These are phyloP conservation scores for Diadema setosum DNA, from an alignment of 35 echinoderm and acorn worm species.

Conservation along the genomic window DNA sequence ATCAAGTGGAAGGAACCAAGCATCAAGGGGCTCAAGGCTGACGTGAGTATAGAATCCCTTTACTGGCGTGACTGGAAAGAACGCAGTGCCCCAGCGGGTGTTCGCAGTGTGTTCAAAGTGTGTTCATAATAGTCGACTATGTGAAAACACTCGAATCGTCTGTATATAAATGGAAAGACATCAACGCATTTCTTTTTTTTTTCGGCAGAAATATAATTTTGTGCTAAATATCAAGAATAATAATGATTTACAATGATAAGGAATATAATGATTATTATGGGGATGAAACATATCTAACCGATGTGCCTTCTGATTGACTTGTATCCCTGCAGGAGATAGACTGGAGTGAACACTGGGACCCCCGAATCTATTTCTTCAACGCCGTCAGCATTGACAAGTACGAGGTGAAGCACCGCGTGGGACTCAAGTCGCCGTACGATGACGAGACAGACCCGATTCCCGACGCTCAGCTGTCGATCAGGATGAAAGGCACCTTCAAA, in stretches of 20 bases:
- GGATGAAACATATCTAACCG: too few species aligned
- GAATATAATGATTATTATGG: too few species aligned
- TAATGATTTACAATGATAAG: too few species aligned
- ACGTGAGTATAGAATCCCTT: conserved; percentile 72
- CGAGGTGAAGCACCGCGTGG: conserved; percentile 42
- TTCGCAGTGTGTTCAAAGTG: too few species aligned
- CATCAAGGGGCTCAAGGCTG: conserved; percentile 50
- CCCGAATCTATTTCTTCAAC: conserved; percentile 58
- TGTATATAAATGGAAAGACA: too few species aligned
- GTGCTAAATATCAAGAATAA: too few species aligned
- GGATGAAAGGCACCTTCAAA: conserved; percentile 63
- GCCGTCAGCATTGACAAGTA: conserved; percentile 48
- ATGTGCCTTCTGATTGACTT: not conserved
- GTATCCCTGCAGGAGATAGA: conserved; percentile 18
- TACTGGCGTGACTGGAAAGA: too few species aligned
- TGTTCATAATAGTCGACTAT: too few species aligned
- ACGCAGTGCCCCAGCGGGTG: too few species aligned
- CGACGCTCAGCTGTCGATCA: conserved; percentile 33
- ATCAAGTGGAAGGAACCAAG: conserved; percentile 75
- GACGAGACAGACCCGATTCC: conserved; percentile 48
- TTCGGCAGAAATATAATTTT: too few species aligned
- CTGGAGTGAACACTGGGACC: conserved; percentile 57
- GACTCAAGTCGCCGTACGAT: not conserved
- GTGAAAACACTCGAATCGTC: too few species aligned
- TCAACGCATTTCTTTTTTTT: too few species aligned